Evolutionary conservation across 2,113 vertebrate species (phyloP), one percentile per base, ranked within the genome.

Genomic region (Chlamydotis undulata): DNA sequence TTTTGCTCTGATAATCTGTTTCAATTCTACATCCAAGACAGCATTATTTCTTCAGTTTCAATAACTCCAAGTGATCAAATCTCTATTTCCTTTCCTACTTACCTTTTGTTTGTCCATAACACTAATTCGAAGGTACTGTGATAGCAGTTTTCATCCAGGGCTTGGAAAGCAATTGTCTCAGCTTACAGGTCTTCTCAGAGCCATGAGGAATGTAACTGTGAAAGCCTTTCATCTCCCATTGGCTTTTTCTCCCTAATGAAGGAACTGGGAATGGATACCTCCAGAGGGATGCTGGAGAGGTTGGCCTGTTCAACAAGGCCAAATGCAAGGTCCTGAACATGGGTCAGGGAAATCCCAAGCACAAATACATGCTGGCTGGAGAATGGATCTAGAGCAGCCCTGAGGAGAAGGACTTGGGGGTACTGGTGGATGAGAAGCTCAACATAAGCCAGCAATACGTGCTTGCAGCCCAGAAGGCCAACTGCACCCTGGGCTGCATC

Each of bases 161-260:
- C 7, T 23, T 57, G 25, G 37, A 57, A 81, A 74, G 3, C 14
- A 80, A 39, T 88, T 60, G 8, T 73, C 12, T 49, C 15, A 49
- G 28, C 17, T 7, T 22, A 14, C 12, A 28, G 24, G 4, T 39
- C 4, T 64, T 29, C 17, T 76, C 31, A 41, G 23, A 8, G 11
- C 6, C 41, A 24, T 0, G 0, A 33, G 26, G 77, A 56, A 2
- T 37, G 11, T 15, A 28, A 43, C 19, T 45, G 16, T 35, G 50
- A 86, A 23, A 79, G 12, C 11, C 13, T 83, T 64, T 52, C 22
- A 56, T 16, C 6, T 89, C 59, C 5, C 5, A 8, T 5, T 57
- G 45, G 1, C 17, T 74, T 95, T 71, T 91, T 49, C 12, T 63
- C n/a, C 28, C 26, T 43, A 67, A 84, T 59, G 10, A 87, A 50